Evolutionary conservation across 2,113 vertebrate genomes (phyloP).

Genomic region (Eurystomus gularis): DNA sequence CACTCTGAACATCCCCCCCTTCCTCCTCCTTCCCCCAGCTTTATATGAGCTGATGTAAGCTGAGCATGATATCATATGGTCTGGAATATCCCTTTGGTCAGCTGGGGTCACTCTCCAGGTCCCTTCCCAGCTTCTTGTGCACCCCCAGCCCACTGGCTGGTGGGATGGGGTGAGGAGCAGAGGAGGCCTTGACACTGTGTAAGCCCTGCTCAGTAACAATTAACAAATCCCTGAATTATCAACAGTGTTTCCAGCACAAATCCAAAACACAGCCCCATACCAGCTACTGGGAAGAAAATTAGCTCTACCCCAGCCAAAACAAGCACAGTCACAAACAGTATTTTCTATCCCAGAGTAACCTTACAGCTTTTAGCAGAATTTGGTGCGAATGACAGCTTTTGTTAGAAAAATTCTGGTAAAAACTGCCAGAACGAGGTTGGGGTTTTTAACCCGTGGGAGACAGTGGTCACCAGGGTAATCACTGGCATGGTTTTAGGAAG

Average conservation of each 20-base stretch:
- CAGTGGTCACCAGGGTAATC: constrained; percentile 53
- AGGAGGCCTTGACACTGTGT: neutral
- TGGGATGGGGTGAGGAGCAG: neutral
- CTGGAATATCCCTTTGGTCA: neutral
- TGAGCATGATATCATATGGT: neutral
- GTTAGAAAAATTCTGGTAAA: constrained; percentile 19
- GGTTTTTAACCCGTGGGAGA: constrained; percentile 31
- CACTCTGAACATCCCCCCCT: too few species aligned
- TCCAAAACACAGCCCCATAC: neutral
- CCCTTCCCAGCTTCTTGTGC: neutral
- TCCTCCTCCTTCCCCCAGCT: neutral
- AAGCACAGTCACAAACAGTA: neutral
- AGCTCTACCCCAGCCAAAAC: neutral
- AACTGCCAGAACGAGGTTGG: neutral
- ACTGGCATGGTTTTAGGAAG: constrained; percentile 9
- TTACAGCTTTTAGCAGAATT: neutral
- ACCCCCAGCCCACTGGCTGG: neutral
- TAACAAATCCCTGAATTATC: neutral
- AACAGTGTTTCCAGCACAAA: neutral
- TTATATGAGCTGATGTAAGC: too few species aligned
- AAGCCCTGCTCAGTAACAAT: neutral
- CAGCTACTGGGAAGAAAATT: neutral
- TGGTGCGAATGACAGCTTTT: constrained; percentile 29
- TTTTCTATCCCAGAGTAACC: neutral
- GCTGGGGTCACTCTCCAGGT: neutral